Evolutionary conservation across 2,113 vertebrate species (phyloP).

Genomic region (Megaleporinus macrocephalus): DNA sequence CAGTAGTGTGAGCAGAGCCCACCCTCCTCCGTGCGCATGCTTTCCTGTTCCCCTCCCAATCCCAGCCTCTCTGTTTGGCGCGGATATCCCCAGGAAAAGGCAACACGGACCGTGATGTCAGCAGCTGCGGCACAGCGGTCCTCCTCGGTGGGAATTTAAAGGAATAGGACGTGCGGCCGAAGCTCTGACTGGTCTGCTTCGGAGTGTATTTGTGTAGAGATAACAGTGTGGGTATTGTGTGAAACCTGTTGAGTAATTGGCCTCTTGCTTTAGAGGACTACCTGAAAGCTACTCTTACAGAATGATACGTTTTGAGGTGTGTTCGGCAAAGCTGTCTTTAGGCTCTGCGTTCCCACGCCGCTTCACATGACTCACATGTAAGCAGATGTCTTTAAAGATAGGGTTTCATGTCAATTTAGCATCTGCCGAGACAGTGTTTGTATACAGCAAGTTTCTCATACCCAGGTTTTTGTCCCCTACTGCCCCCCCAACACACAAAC

Average conservation of each 20-base stretch:
- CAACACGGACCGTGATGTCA: conserved; percentile 54
- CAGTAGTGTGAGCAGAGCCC: conserved; percentile 27
- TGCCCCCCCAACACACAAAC: not conserved
- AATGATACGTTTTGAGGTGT: conserved; percentile 7
- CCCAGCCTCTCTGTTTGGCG: conserved; percentile 53
- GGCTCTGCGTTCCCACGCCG: not conserved
- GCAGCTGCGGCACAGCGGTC: conserved; percentile 43
- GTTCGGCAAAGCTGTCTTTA: not conserved
- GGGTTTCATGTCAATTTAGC: conserved; percentile 2
- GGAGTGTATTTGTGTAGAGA: conserved; percentile 8
- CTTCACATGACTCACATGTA: not conserved
- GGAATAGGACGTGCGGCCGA: not conserved
- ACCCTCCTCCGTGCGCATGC: conserved; percentile 45
- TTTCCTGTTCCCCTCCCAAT: conserved; percentile 56
- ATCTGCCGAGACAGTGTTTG: not conserved
- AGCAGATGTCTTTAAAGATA: conserved; percentile 11
- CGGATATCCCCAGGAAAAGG: conserved; percentile 62
- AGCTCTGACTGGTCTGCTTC: not conserved
- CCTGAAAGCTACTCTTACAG: not conserved
- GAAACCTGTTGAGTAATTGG: conserved; percentile 16
- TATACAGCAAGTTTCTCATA: not conserved
- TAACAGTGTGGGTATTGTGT: not conserved
- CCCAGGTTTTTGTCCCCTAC: not conserved
- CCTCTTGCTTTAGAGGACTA: not conserved
- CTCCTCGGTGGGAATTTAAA: conserved; percentile 30